Base-by-base conservation (phyloP, 2,888 invertebrate genomes). In the Netelia melanura region DNA sequence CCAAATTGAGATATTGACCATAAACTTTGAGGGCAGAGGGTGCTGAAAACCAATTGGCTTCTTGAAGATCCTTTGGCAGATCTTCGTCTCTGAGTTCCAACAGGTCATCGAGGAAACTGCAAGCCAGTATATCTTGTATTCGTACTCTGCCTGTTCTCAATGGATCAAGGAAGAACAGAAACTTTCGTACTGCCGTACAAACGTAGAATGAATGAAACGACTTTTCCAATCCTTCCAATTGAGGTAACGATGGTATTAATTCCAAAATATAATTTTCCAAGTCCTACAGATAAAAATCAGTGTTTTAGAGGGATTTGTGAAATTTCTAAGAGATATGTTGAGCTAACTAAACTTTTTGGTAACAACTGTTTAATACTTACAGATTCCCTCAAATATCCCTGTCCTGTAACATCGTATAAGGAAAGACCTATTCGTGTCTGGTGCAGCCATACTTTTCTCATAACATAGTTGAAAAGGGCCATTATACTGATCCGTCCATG, bases 161-260 rank as follows among this genome's bases (percentile, higher is more conserved):
- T 0, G 98, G 98, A 93, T 99, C 99, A 14, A 99, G 95, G 93
- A 99, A 99, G 94, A 99, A 99, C 90, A 99, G 96, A 94, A 99
- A 99, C 93, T 99, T 98, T 89, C 99, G 95, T 0, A 98, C 98
- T 2, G 98, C 99, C 0, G 99, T 98, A 92, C 99, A 99, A 23
- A 98, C 97, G 93, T 99, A 99, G 95, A 99, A 99, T 11, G 97
- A 98, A 90, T 98, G 98, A 94, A 99, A 99, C 0, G 98, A 98
- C 52, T 97, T 97, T 93, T 98, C 98, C 75, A 99, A 94, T 0
- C 98, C 98, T 92, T 98, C 97, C 3, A 99, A 94, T 77, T 98
- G 98, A 0, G 98, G 97, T 56, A 99, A 94, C 0, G 98, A 98
- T 0, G 99, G 99, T 76, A 99, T 97, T 77, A 99, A 94, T 91